These are phyloP conservation scores for Beroe forskalii DNA, from an alignment of 37 sponge, comb jelly and placozoan genomes.

Conservation along the genomic window DNA sequence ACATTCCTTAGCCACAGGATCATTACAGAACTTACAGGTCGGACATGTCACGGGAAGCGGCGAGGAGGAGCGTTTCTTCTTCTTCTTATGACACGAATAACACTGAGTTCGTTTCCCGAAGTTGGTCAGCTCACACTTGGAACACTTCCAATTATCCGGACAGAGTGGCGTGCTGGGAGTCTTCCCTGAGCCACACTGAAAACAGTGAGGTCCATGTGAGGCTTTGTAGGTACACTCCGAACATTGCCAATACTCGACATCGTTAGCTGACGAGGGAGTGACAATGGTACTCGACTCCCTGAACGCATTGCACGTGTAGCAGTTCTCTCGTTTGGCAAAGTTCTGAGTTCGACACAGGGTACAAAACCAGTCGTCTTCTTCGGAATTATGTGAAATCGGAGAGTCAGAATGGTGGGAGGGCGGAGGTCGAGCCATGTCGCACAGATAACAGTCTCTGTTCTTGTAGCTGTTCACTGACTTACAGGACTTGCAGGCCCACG, in stretches of 20 bases:
- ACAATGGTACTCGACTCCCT: neutral
- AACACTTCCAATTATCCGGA: conserved; percentile 26
- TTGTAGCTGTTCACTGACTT: conserved; percentile 22
- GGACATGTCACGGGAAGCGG: neutral
- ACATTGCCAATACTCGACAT: conserved; percentile 47
- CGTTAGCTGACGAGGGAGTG: neutral
- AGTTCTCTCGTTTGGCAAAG: conserved; percentile 6
- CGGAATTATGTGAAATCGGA: neutral
- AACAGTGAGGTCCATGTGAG: conserved; percentile 54
- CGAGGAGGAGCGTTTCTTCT: neutral
- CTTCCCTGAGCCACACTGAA: neutral
- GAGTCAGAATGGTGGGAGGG: neutral
- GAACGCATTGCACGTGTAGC: neutral
- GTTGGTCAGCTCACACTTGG: neutral
- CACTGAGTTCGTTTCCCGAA: conserved; percentile 43
- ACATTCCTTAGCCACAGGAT: neutral
- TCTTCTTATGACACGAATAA: conserved; percentile 19
- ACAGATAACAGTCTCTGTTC: conserved; percentile 19
- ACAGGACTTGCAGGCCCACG: conserved; percentile 45
- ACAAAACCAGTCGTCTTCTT: conserved; percentile 17
- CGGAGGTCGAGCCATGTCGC: neutral
- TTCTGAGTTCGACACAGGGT: neutral
- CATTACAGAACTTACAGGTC: conserved; percentile 47
- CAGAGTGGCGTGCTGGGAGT: neutral
- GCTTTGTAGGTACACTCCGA: conserved; percentile 22